Evolutionary conservation across 23 tunicate species (phyloP), one percentile per base, ranked within the genome.

Genomic region (Corella eumyota): DNA sequence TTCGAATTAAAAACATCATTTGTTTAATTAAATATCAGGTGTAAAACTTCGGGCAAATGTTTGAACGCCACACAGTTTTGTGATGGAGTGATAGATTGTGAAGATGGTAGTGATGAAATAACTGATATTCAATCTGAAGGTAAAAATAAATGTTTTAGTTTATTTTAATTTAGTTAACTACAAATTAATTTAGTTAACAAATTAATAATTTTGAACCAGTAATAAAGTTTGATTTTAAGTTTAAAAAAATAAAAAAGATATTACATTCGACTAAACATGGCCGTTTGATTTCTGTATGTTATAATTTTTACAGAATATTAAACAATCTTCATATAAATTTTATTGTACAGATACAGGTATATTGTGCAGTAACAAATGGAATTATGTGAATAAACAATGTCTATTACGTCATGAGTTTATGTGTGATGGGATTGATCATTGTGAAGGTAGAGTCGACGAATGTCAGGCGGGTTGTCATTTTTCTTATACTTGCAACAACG

Each of bases 371-470:
- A 82, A 68, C 69, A 82, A 74, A 45, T 82, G 92, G 92, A 82
- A 82, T 38, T 27, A 34, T 60, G 65, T 58, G 11, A 32, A 60
- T 11, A 35, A 31, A 20, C 34, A 53, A 32, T 82, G 92, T 34
- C 31, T 38, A 45, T 60, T 82, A 1, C 92, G 76, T 3, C 13
- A 26, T 0, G 22, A 30, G 1, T 74, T 64, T 34, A 28, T 82
- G 24, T 82, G 92, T 50, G 92, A 82, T 58, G 74, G 80, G 17
- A 82, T 82, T 23, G 80, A 82, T 48, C 92, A 82, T 47, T 82
- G 92, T 38, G 66, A 60, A 9, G 74, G 67, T 29, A 34, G 92
- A 7, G 25, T 68, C 34, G 92, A 82, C 60, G 92, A 82, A 68
- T 82, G 92, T 46, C 49, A 35, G 28, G 26, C n/a, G 0, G 34